phyloP scores from a whole-genome alignment of 1,140 invertebrate species.

The Meloidogyne hapla region DNA sequence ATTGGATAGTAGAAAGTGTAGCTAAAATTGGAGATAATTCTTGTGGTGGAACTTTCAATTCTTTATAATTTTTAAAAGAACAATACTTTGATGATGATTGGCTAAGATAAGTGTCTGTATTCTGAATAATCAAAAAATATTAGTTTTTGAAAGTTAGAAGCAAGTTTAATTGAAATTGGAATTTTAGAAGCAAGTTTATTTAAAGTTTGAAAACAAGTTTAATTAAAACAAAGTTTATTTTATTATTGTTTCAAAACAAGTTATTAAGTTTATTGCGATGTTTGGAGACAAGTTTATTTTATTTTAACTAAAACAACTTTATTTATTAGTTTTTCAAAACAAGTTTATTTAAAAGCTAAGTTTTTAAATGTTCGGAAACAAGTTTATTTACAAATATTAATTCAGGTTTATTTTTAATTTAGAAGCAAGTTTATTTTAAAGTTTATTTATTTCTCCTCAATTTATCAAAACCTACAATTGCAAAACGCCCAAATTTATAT shows the following conservation, averaged over 20 bases:
- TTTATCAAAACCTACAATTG: slow-evolving; percentile 6
- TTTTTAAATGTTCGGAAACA: background rate
- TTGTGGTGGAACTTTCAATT: slow-evolving; percentile 3
- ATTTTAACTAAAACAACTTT: no score
- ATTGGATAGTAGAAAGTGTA: background rate
- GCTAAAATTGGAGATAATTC: slow-evolving; percentile 13
- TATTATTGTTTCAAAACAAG: no score
- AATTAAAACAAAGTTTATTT: no score
- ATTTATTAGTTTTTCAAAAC: background rate
- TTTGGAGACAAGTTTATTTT: no score
- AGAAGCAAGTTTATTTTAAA: background rate
- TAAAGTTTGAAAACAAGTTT: background rate
- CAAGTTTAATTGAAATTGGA: background rate
- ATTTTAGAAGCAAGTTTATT: background rate
- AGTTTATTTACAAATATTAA: background rate
- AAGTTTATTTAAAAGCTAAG: background rate
- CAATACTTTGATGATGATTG: slow-evolving; percentile 17
- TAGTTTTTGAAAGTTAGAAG: background rate
- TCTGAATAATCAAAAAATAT: no score
- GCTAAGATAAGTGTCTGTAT: background rate
- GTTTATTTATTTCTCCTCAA: background rate
- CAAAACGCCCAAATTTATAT: background rate
- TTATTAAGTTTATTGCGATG: no score
- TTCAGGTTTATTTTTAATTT: no score
- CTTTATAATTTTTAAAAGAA: slow-evolving; percentile 18